A percentile compares a stretch with the other conserved stretches of the same genome.
phyloP scores from a whole-genome alignment of 2,888 invertebrate genomes.

The Aphrophora alni region DNA sequence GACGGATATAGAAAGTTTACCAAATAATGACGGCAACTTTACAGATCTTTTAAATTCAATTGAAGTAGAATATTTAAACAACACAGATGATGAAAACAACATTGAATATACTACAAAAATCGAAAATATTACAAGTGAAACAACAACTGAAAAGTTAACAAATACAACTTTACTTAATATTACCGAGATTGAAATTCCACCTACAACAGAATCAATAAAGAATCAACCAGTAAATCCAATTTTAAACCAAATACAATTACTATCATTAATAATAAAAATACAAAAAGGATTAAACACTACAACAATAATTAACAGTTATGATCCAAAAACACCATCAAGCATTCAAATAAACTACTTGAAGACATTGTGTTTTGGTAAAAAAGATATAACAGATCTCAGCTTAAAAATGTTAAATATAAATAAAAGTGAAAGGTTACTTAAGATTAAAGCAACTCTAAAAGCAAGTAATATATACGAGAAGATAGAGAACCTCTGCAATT shows the following conservation, averaged over 20 bases:
- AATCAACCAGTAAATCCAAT: not conserved
- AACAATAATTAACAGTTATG: not conserved
- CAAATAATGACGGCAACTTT: not conserved
- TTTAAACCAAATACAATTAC: not conserved
- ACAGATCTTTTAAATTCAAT: not conserved
- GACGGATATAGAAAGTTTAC: not conserved
- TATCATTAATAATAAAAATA: not conserved
- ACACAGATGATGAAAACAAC: constrained; percentile 10
- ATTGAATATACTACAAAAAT: constrained; percentile 7
- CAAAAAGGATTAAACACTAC: not conserved
- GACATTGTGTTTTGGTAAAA: not conserved
- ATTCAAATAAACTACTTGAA: not conserved
- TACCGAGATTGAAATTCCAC: not conserved
- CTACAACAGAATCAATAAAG: not conserved
- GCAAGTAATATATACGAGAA: not conserved
- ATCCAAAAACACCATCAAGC: not conserved
- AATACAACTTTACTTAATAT: not conserved
- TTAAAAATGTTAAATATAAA: not conserved
- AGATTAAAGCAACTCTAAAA: not conserved
- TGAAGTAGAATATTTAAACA: constrained; percentile 11
- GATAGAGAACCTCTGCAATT: not conserved
- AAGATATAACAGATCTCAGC: not conserved
- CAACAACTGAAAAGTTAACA: not conserved
- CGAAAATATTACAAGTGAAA: not conserved
- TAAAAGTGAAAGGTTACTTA: not conserved